phyloP scores from a whole-genome alignment of 2,888 invertebrate genomes.

The Xestia xanthographa region DNA sequence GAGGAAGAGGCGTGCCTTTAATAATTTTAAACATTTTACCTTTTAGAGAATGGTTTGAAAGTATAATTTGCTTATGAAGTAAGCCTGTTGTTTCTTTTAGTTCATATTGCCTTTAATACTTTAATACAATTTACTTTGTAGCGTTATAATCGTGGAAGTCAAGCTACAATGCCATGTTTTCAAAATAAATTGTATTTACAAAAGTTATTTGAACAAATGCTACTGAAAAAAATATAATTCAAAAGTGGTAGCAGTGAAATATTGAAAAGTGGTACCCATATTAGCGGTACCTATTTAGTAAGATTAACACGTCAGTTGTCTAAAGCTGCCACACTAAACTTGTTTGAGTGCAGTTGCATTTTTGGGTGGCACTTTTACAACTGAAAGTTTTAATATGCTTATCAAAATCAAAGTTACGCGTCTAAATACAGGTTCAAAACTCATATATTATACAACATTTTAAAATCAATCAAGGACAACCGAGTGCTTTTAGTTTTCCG shows the following conservation, averaged over 20 bases:
- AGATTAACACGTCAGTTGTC: too few relatives aligned
- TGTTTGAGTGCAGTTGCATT: too few relatives aligned
- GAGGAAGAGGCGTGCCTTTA: slow-evolving; percentile 71
- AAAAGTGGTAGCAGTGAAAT: background rate
- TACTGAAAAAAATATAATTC: background rate
- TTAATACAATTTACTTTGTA: background rate
- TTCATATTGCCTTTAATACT: background rate
- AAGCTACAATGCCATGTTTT: background rate
- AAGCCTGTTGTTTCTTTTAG: slow-evolving; percentile 19
- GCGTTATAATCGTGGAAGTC: background rate
- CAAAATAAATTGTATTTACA: background rate
- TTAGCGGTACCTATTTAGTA: too few relatives aligned
- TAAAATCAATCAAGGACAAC: background rate
- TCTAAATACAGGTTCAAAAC: background rate
- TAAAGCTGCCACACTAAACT: background rate
- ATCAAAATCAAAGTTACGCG: background rate
- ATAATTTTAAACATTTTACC: slow-evolving; percentile 73
- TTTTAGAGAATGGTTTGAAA: slow-evolving; percentile 77
- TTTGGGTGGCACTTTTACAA: background rate
- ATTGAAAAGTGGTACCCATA: background rate
- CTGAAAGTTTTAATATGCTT: too few relatives aligned
- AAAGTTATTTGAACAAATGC: background rate
- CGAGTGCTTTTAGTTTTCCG: background rate
- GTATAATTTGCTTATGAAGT: slow-evolving; percentile 59
- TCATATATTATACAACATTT: background rate